Conservation (phyloP, 2,113 vertebrate genomes). For the Perca fluviatilis region DNA sequence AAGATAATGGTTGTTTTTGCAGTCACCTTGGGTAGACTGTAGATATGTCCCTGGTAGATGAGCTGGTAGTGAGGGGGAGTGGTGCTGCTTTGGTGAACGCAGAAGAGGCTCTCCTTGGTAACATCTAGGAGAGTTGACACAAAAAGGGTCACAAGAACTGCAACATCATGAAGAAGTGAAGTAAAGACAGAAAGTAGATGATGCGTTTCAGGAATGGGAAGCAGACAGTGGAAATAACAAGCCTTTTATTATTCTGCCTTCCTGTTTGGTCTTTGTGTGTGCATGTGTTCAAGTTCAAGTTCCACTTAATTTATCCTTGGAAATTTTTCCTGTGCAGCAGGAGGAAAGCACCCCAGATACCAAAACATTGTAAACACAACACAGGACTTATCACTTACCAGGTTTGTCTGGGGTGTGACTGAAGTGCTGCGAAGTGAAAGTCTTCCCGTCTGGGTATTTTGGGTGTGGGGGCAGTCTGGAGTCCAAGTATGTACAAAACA, state of each 20-base stretch:
- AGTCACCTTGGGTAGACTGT: conserved; percentile 95
- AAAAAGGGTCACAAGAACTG: conserved; percentile 1
- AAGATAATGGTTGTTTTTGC: not conserved
- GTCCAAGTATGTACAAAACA: conserved; percentile 97
- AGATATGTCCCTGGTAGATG: conserved; percentile 92
- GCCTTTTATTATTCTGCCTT: not conserved
- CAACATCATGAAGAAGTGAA: fast-evolving
- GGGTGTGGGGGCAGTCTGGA: conserved; percentile 95
- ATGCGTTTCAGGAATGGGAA: not conserved
- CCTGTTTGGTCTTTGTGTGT: too few species aligned
- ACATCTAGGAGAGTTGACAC: conserved; percentile 83
- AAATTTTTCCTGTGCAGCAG: too few species aligned
- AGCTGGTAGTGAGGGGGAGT: conserved; percentile 96
- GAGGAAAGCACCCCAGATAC: too few species aligned
- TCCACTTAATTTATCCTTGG: too few species aligned
- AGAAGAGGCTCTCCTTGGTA: conserved; percentile 94
- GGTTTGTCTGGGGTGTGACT: conserved; percentile 95
- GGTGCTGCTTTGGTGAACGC: conserved; percentile 94
- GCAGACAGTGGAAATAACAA: not conserved
- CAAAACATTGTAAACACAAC: too few species aligned
- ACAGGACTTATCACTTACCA: conserved; percentile 82
- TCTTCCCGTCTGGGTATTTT: conserved; percentile 96
- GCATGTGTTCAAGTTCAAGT: too few species aligned
- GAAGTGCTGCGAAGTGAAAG: conserved; percentile 97
- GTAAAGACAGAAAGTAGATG: not conserved